phyloP scores from a whole-genome alignment of 2,888 invertebrate genomes.

The Dynastes grantii region DNA sequence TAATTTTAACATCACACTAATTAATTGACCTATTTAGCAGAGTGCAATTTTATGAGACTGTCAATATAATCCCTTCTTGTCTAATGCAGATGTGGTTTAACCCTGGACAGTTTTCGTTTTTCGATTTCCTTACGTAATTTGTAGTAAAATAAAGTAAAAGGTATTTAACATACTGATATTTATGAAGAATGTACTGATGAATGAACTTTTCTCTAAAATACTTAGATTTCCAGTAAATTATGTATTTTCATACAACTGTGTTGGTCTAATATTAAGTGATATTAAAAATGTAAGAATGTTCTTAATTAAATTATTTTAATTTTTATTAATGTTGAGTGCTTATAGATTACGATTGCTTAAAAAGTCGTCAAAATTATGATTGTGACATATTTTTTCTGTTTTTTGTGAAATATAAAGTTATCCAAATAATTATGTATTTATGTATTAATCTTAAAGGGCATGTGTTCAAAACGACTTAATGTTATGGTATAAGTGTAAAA shows the following conservation, averaged over 20 bases:
- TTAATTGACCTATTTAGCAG: neutral
- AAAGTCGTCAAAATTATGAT: neutral
- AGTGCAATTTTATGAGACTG: no score
- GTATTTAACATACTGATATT: no score
- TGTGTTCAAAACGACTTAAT: slow-evolving; percentile 6
- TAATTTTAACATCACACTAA: slow-evolving; percentile 23
- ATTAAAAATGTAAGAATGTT: slow-evolving; percentile 9
- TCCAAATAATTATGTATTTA: neutral
- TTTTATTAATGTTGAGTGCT: neutral
- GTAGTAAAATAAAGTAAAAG: no score
- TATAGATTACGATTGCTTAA: neutral
- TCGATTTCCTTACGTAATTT: no score
- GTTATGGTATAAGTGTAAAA: slow-evolving; percentile 9
- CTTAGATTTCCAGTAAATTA: neutral
- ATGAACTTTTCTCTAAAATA: neutral
- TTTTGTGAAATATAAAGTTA: slow-evolving; percentile 5
- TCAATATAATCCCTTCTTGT: neutral
- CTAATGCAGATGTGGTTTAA: no score
- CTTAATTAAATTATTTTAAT: slow-evolving; percentile 27
- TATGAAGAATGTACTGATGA: no score
- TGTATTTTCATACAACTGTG: neutral
- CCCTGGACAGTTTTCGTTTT: no score
- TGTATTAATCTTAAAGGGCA: neutral
- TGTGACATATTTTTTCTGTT: neutral
- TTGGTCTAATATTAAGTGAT: slow-evolving; percentile 25